phyloP scores from a whole-genome alignment of 2,113 vertebrate genomes.

The Morone chrysops region DNA sequence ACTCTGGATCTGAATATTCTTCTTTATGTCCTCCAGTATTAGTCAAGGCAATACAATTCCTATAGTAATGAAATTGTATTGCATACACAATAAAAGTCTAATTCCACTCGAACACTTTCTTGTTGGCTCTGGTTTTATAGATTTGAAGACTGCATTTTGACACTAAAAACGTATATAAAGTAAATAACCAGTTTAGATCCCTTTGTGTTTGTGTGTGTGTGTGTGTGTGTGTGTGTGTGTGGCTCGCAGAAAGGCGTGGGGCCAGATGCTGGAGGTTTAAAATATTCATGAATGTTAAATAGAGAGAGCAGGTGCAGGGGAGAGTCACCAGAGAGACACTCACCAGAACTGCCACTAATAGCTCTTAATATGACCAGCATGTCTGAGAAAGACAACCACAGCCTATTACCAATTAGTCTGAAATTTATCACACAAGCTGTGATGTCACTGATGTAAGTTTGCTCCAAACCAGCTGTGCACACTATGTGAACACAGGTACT shows the following conservation, averaged over 20 bases:
- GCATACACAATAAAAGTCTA: not conserved
- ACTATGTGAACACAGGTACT: conserved; percentile 3
- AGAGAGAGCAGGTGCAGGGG: conserved; percentile 76
- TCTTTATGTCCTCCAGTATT: too few species aligned
- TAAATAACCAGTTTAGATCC: conserved; percentile 15
- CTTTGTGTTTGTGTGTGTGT: conserved; percentile 14
- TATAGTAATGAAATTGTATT: not conserved
- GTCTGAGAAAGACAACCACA: conserved; percentile 34
- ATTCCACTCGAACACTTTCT: not conserved
- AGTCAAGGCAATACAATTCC: too few species aligned
- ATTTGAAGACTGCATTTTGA: not conserved
- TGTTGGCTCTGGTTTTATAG: not conserved
- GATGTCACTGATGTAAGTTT: conserved; percentile 27
- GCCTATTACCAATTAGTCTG: conserved; percentile 26
- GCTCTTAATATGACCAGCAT: conserved; percentile 59
- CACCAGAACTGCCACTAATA: conserved; percentile 60
- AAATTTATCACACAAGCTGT: conserved; percentile 26
- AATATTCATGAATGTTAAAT: conserved; percentile 81
- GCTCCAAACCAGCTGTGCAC: conserved; percentile 38
- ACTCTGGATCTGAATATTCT: too few species aligned
- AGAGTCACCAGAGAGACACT: conserved; percentile 55
- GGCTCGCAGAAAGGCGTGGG: conserved; percentile 23
- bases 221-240: conserved; percentile 18
- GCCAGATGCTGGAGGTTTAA: conserved; percentile 68
- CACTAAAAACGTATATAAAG: not conserved